These are phyloP conservation scores for Lasioglossum zephyrum DNA, from an alignment of 2,888 invertebrate genomes.

Conservation along the genomic window DNA sequence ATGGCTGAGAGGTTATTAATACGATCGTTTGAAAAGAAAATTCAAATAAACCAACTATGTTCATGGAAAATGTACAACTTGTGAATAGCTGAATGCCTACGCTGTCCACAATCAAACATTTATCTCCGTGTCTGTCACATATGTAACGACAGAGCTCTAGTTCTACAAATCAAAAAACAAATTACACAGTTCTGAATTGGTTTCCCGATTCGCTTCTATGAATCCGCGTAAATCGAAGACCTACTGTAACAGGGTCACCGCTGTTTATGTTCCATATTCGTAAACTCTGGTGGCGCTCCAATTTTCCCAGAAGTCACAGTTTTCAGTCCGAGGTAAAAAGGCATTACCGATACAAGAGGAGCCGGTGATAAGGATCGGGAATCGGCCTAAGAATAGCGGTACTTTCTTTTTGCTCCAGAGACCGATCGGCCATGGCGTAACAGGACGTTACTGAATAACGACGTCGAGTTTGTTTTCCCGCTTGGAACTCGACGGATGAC, in stretches of 20 bases:
- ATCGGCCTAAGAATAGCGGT: conserved; percentile 77
- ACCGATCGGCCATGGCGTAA: conserved; percentile 31
- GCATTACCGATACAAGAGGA: conserved; percentile 75
- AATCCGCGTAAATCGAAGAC: too few species aligned
- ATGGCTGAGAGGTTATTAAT: too few species aligned
- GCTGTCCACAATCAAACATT: too few species aligned
- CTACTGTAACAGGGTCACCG: neutral
- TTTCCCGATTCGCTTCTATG: too few species aligned
- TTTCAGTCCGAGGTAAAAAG: conserved; percentile 66
- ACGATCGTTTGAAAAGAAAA: too few species aligned
- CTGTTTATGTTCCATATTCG: conserved; percentile 21
- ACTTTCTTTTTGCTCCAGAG: conserved; percentile 76
- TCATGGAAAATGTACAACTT: too few species aligned
- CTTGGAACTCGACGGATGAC: neutral
- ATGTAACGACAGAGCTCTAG: too few species aligned
- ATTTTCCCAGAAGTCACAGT: conserved; percentile 54
- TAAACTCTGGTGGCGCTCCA: conserved; percentile 38
- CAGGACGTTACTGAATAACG: conserved; percentile 28
- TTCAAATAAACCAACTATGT: too few species aligned
- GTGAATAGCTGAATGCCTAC: too few species aligned
- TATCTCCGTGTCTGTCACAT: too few species aligned
- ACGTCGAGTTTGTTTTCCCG: conserved; percentile 47
- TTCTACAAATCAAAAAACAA: too few species aligned
- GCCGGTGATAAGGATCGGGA: conserved; percentile 66
- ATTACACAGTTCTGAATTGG: too few species aligned